Conservation (phyloP, 2,113 vertebrate species). For the Galemys pyrenaicus region DNA sequence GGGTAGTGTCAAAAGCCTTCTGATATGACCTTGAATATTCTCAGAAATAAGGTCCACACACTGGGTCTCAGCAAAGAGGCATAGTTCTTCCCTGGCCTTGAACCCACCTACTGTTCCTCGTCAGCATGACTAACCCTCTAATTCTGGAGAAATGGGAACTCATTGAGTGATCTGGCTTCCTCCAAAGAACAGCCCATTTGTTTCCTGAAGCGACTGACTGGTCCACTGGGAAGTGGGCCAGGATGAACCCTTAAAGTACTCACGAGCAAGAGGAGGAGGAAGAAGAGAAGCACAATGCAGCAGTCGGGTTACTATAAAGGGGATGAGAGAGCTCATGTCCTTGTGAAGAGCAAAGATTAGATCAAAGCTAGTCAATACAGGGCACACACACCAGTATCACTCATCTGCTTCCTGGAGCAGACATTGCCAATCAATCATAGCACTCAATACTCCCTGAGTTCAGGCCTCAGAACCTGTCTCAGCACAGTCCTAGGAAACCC, state of each 20-base stretch:
- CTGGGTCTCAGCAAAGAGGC: background rate
- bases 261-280: background rate
- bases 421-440: background rate
- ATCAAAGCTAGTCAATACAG: background rate
- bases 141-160: constrained; percentile 61
- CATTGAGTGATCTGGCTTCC: constrained; percentile 59
- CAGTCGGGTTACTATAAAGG: background rate
- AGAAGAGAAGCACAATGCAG: background rate
- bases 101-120: background rate
- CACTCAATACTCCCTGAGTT: background rate
- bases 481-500: background rate
- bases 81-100: background rate
- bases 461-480: background rate
- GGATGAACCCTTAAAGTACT: constrained; percentile 63
- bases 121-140: constrained; percentile 5
- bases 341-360: background rate
- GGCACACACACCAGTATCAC: background rate
- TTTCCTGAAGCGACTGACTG: constrained; percentile 62
- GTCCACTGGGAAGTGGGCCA: constrained; percentile 70
- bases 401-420: background rate
- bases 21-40: background rate
- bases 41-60: background rate
- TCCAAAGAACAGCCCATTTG: constrained; percentile 52
- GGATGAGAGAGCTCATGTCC: background rate
- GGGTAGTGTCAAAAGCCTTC: background rate